A percentile compares a stretch with the other conserved stretches of the same genome.
phyloP scores from a whole-genome alignment of 2,797 vertebrate species.

The Octomys mimax region DNA sequence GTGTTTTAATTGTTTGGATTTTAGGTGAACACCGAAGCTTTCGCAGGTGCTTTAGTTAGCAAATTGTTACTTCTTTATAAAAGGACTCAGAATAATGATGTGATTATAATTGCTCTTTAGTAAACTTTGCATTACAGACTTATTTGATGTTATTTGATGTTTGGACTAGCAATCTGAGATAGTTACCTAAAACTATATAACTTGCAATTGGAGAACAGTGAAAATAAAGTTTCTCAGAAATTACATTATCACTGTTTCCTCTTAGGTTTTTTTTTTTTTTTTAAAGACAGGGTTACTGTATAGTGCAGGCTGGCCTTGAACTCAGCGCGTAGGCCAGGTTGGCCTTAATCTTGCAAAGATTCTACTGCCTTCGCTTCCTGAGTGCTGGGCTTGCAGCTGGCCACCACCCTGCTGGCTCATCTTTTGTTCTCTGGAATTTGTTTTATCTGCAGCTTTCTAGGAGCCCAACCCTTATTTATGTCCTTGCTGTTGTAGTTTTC shows the following conservation, averaged over 20 bases:
- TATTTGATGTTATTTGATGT: slow-evolving; percentile 13
- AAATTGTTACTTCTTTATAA: slow-evolving; percentile 24
- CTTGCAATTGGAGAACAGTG: background rate
- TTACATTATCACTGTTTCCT: background rate
- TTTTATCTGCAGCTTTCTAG: slow-evolving; percentile 41
- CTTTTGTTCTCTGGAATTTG: slow-evolving; percentile 59
- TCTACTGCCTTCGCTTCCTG: background rate
- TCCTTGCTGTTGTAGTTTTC: background rate
- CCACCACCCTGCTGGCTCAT: background rate
- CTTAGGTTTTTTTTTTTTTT: background rate
- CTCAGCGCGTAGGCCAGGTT: background rate
- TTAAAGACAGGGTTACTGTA: background rate
- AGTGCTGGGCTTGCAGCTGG: background rate
- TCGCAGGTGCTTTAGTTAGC: slow-evolving; percentile 7
- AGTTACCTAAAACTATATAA: background rate
- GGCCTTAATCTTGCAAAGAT: background rate
- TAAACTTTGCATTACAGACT: slow-evolving; percentile 47
- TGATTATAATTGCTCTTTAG: slow-evolving; percentile 2
- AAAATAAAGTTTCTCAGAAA: slow-evolving; percentile 59
- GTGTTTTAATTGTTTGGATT: slow-evolving; percentile 31
- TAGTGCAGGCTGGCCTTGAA: background rate
- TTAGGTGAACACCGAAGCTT: slow-evolving; percentile 28
- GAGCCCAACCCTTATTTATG: background rate
- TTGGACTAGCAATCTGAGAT: slow-evolving; percentile 40
- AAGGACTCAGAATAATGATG: background rate